These are phyloP conservation scores for Apaloderma vittatum DNA, from an alignment of 2,113 vertebrate species.

Conservation along the genomic window DNA sequence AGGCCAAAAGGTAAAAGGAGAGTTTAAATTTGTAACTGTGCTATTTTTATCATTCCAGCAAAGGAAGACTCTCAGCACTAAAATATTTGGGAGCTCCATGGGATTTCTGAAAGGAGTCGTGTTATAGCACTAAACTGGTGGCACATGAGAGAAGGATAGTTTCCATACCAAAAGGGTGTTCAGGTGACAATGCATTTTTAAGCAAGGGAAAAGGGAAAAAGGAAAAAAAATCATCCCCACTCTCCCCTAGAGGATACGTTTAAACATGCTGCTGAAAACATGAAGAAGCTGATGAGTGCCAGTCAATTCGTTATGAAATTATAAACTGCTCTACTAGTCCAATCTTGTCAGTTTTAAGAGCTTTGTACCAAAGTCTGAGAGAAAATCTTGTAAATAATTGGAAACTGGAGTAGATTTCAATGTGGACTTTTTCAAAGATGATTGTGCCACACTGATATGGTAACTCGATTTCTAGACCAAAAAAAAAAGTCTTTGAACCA, in stretches of 20 bases:
- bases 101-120: not conserved
- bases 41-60: not conserved
- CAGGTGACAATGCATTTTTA: not conserved
- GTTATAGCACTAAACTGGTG: not conserved
- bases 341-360: not conserved
- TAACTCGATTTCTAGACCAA: not conserved
- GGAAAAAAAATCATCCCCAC: rapidly evolving
- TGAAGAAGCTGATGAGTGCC: not conserved
- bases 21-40: not conserved
- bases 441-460: not conserved
- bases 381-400: not conserved
- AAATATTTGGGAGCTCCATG: not conserved
- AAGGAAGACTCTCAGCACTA: not conserved
- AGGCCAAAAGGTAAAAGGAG: not conserved
- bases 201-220: not conserved
- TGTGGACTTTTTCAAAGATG: not conserved
- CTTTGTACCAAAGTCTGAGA: not conserved
- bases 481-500: not conserved
- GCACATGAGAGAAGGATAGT: not conserved
- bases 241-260: rapidly evolving
- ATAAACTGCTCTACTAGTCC: not conserved
- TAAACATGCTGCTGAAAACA: not conserved
- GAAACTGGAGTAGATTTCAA: not conserved
- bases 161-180: not conserved
- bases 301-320: not conserved